These are phyloP conservation scores for Sula dactylatra DNA, from an alignment of 2,113 vertebrate species.

Conservation along the genomic window DNA sequence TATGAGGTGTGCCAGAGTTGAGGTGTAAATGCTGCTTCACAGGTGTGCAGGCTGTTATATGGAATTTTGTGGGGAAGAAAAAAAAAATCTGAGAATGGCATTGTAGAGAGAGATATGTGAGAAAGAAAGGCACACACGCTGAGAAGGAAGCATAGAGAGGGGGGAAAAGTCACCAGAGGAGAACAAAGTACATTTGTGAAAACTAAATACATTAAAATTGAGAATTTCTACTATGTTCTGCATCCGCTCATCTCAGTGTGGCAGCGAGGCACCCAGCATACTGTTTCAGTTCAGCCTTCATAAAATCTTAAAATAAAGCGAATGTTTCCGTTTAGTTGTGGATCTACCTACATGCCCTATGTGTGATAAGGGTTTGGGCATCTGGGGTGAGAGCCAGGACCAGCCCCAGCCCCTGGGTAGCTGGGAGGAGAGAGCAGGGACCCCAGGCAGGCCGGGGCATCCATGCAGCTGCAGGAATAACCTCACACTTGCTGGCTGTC, in stretches of 20 bases:
- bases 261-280: background rate
- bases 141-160: background rate
- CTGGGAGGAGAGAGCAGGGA: background rate
- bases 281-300: background rate
- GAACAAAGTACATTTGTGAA: background rate
- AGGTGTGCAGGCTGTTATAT: background rate
- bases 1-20: background rate
- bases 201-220: background rate
- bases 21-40: background rate
- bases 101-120: background rate
- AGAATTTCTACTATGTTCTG: background rate
- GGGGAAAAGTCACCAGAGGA: background rate
- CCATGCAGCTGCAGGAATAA: background rate
- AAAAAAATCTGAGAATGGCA: background rate
- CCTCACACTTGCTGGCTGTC: background rate
- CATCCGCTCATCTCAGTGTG: background rate
- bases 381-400: background rate
- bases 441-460: background rate
- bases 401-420: background rate
- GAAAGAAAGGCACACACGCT: rapidly evolving
- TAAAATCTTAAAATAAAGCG: background rate
- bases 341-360: too few species aligned
- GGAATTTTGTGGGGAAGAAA: background rate
- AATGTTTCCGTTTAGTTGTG: background rate
- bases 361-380: background rate